These are phyloP conservation scores for Littorina saxatilis DNA, from an alignment of 1,140 invertebrate species.

Conservation along the genomic window DNA sequence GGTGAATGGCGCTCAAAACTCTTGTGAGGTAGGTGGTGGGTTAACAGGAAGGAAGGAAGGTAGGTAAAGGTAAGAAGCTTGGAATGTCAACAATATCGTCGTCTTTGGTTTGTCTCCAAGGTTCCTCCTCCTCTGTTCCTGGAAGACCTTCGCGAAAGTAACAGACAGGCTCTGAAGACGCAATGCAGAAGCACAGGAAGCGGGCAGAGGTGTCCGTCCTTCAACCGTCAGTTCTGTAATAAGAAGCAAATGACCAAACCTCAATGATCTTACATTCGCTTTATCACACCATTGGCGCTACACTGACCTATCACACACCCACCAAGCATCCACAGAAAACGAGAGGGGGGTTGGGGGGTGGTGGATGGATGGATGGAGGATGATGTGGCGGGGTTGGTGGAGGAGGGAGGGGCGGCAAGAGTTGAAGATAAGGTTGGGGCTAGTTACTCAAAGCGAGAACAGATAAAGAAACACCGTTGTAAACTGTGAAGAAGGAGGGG, in stretches of 20 bases:
- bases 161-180: neutral
- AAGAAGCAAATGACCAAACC: constrained; percentile 6
- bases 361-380: neutral
- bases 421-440: neutral
- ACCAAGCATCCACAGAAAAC: neutral
- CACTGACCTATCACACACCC: neutral
- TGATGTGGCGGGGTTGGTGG: neutral
- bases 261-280: constrained; percentile 5
- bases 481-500: neutral
- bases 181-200: neutral
- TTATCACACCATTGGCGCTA: neutral
- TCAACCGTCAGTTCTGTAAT: neutral
- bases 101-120: no score
- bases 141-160: no score
- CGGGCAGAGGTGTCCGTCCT: neutral
- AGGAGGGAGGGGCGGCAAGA: neutral
- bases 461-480: constrained; percentile 27
- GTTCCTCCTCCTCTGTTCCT: no score
- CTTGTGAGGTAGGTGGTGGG: no score
- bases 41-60: neutral
- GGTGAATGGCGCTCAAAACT: no score
- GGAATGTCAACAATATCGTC: no score
- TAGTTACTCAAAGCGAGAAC: constrained; percentile 7
- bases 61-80: neutral
- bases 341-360: neutral